Conservation (phyloP, 1,140 invertebrate species). For the Leptoteleia sp. region DNA sequence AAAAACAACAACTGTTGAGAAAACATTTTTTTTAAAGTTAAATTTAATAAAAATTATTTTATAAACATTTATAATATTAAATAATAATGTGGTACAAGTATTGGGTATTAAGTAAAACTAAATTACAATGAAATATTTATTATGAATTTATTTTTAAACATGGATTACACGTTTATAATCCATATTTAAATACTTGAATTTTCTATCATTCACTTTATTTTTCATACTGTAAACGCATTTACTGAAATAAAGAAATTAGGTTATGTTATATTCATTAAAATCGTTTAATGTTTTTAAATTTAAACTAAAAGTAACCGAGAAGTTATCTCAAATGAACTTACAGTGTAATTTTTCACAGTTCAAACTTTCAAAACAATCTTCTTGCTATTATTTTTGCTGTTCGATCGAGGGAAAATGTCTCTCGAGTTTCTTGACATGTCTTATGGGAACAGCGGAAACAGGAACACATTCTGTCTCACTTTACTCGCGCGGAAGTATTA, state of each 20-base stretch:
- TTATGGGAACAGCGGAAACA: constrained; percentile 16
- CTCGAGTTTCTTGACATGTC: constrained; percentile 34
- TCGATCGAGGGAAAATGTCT: constrained; percentile 57
- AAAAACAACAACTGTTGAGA: no score
- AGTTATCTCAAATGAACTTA: constrained; percentile 8
- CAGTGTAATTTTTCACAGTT: constrained; percentile 20
- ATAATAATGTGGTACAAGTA: no score
- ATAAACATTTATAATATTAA: no score
- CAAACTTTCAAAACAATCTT: constrained; percentile 49
- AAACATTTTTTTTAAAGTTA: no score
- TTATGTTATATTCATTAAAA: constrained; percentile 24
- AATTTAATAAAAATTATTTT: no score
- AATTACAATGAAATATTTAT: no score
- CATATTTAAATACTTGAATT: background rate
- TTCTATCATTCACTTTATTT: background rate
- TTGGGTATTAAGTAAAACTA: no score
- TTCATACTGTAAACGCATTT: background rate
- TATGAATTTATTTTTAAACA: no score
- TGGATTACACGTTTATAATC: no score
- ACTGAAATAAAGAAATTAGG: constrained; percentile 28
- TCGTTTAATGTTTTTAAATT: background rate
- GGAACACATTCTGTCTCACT: constrained; percentile 8
- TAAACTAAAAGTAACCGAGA: background rate
- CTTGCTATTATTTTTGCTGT: constrained; percentile 44
- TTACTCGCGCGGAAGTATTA: constrained; percentile 1